Percentiles rank a stretch among this genome's conserved stretches.
phyloP scores from a whole-genome alignment of 2,113 vertebrate species.

The Centropus unirufus region DNA sequence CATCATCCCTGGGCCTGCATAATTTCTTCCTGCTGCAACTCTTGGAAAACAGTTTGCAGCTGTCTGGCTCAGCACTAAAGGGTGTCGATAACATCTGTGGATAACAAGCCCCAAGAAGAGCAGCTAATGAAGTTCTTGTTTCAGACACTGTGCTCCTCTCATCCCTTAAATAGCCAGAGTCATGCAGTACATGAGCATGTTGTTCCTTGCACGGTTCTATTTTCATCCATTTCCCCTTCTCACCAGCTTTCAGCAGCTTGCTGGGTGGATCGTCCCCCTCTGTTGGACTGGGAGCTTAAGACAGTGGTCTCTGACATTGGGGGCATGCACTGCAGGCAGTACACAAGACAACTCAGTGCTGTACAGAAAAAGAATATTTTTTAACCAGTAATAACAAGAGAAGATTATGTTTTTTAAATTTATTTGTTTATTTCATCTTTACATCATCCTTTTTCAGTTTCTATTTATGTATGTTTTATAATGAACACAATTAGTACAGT shows the following conservation, averaged over 20 bases:
- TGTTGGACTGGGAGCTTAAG: background rate
- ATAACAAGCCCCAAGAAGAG: background rate
- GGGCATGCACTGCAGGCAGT: background rate
- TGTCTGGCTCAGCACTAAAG: background rate
- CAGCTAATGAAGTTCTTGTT: background rate
- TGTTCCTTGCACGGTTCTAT: background rate
- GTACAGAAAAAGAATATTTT: background rate
- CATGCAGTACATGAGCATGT: background rate
- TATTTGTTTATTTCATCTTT: background rate
- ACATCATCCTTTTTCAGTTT: background rate
- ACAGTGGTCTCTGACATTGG: background rate
- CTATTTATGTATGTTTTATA: background rate
- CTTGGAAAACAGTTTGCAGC: background rate
- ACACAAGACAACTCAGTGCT: background rate
- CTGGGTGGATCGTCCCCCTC: background rate
- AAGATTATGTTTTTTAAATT: background rate
- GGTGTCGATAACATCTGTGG: background rate
- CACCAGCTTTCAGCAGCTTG: background rate
- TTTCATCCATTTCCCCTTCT: background rate
- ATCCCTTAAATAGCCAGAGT: background rate
- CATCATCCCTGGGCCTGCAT: background rate
- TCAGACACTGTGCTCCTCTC: background rate
- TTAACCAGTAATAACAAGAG: background rate
- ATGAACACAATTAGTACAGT: background rate
- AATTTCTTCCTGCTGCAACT: background rate